Evolutionary conservation across 2,888 invertebrate genomes (phyloP), one percentile per base, ranked within the genome.

Genomic region (Cyrtodaria siliqua): DNA sequence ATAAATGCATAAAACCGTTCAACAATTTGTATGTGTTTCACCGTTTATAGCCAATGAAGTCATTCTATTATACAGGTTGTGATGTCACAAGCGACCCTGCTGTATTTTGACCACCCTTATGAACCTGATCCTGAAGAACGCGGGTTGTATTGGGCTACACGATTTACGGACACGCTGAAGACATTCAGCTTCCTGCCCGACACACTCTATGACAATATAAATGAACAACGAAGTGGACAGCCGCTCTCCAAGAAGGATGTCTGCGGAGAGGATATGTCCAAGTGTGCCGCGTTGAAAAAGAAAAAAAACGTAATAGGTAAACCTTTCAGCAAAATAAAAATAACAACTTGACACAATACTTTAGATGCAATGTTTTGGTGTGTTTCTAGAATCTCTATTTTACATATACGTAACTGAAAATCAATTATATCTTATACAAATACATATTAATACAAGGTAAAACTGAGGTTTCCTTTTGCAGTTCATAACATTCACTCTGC

Each of bases 91-190:
- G 90, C 86, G 1, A 90, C 90, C 26, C 87, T 88, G 52, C 67
- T 89, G 4, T 91, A 90, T 64, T 86, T 90, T 61, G 90, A 91
- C 70, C 91, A 91, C 40, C 90, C 90, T 8, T 85, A 91, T 55
- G 91, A 90, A 60, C 89, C 89, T 0, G 89, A 90, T 64, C 90
- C 90, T 0, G 83, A 85, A 60, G 91, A 91, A 68, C 79, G 90
- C 24, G 92, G 92, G 1, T 67, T 90, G 24, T 89, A 90, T 72
- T 92, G 92, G 92, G 92, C 91, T 0, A 81, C 91, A 0, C 82
- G 91, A 16, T 92, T 84, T 70, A 86, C 88, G 6, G 87, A 89
- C 79, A 89, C 89, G 0, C 62, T 76, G 12, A 91, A 88, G 61
- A 79, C 87, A 1, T 90, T 90, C 57, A 71, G 82, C 9, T 89